Percentiles rank a stretch among this genome's conserved stretches.
Evolutionary conservation across 2,113 vertebrate species (phyloP).

Genomic region (Arvicanthis niloticus): DNA sequence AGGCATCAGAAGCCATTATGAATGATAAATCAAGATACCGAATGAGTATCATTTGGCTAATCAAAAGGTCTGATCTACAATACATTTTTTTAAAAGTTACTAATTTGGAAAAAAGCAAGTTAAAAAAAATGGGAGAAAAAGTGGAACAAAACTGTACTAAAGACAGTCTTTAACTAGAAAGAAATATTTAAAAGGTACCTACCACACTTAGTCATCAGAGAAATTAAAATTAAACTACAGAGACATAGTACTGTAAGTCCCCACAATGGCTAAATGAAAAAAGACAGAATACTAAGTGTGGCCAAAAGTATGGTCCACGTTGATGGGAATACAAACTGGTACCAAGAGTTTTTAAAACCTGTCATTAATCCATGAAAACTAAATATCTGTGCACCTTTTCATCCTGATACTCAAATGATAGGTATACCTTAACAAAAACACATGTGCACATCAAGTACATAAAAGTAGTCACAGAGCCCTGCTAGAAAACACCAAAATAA

Average conservation of each 20-base stretch:
- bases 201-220: background rate
- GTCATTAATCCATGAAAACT: background rate
- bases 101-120: background rate
- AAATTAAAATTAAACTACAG: background rate
- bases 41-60: background rate
- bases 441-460: background rate
- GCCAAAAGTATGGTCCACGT: background rate
- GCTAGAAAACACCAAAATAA: background rate
- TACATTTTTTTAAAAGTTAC: background rate
- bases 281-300: background rate
- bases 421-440: background rate
- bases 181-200: no score
- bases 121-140: background rate
- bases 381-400: background rate
- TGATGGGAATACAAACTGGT: background rate
- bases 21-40: background rate
- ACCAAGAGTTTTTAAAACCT: background rate
- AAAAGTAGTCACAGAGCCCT: background rate
- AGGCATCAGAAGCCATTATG: background rate
- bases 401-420: background rate
- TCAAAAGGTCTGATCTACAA: background rate
- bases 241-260: background rate
- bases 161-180: background rate
- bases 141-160: background rate
- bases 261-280: background rate